Evolutionary conservation across 2,888 invertebrate genomes (phyloP), one percentile per base, ranked within the genome.

Genomic region (Xestia c-nigrum): DNA sequence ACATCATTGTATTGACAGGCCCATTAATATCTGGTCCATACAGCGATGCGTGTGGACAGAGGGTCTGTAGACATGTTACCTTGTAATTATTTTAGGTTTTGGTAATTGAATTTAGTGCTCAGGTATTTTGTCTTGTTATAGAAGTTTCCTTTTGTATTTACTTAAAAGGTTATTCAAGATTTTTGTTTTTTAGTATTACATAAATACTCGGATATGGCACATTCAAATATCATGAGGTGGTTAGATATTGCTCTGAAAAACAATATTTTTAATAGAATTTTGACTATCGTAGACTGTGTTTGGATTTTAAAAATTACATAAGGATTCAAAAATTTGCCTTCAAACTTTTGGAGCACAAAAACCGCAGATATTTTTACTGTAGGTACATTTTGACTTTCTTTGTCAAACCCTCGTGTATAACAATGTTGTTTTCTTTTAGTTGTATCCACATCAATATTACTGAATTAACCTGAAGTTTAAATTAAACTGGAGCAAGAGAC

Each of bases 1-100:
- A 94, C 94, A 94, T 95, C 93, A 93, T 90, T 91, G 89, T 92
- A 95, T 94, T 94, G 95, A 95, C 95, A 94, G 91, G 91, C 88
- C 92, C 93, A 95, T 95, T 95, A 94, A 95, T 95, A 94, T 94
- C 90, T 90, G 91, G 92, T 93, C 90, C 87, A 81, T 76, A 85
- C 85, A 85, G 81, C 85, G 79, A 80, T 82, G 84, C 77, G 72
- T 76, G 66, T 72, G 76, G 67, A 80, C 71, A 79, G 10, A 19
- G 65, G 67, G 12, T 12, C 66, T 50, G 55, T 87, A 64, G 86
- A 85, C 83, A 55, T 52, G 76, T 10, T 61, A 59, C 38, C 43
- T 55, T 59, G 5, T 79, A 66, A 59, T 83, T 74, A 19, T 70
- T 66, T 78, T 74, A 0, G 38, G 14, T 67, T 76, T 71, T 73